These are phyloP conservation scores for Ephydatia muelleri DNA, from an alignment of 37 sponge, comb jelly and placozoan genomes.

Conservation along the genomic window DNA sequence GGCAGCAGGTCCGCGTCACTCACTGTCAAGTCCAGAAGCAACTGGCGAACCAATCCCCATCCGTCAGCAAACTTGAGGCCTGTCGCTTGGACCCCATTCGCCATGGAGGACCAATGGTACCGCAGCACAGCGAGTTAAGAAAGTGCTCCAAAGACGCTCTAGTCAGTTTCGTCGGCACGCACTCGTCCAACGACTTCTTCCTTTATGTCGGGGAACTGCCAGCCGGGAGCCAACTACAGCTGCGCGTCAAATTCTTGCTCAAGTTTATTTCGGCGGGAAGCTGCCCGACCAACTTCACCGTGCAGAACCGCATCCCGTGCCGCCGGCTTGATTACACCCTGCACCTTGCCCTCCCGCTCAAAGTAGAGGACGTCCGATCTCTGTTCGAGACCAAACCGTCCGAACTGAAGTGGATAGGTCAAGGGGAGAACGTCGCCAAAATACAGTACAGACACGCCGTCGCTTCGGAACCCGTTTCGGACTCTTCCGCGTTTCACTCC, in stretches of 20 bases:
- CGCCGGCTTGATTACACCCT: slow-evolving; percentile 13
- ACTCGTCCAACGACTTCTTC: slow-evolving; percentile 41
- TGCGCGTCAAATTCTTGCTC: slow-evolving; percentile 23
- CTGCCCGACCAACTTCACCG: background rate
- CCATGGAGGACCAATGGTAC: background rate
- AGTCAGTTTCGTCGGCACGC: background rate
- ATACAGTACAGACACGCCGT: slow-evolving; percentile 8
- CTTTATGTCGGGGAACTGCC: slow-evolving; percentile 13
- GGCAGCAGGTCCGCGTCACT: slow-evolving; percentile 40
- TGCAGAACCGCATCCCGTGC: slow-evolving; percentile 16
- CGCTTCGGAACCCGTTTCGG: too few relatives aligned
- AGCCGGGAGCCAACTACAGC: background rate
- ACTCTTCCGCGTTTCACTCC: background rate
- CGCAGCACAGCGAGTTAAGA: slow-evolving; percentile 4
- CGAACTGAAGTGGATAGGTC: background rate
- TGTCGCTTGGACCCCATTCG: background rate
- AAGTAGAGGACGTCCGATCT: slow-evolving; percentile 8
- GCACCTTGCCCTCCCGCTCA: slow-evolving; percentile 9
- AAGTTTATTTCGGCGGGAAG: slow-evolving; percentile 11
- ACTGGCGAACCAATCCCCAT: background rate
- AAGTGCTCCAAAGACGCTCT: background rate
- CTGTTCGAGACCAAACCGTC: background rate
- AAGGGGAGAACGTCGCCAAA: background rate
- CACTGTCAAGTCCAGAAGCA: slow-evolving; percentile 8
- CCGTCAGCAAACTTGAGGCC: background rate